Evolutionary conservation across 2,113 vertebrate species (phyloP).

Genomic region (Pseudopodoces humilis): DNA sequence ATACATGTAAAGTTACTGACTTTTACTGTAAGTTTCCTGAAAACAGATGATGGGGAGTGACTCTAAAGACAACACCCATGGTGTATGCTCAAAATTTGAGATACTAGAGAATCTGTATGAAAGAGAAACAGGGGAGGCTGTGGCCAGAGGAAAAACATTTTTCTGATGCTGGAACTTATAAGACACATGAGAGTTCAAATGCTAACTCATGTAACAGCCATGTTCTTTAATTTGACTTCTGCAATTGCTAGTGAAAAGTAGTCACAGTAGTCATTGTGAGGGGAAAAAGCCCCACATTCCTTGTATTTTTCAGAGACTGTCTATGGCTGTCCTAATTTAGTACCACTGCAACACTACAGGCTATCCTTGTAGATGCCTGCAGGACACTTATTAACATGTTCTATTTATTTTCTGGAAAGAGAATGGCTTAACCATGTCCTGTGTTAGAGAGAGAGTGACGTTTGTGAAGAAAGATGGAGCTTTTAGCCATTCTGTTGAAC

Average conservation of each 20-base stretch:
- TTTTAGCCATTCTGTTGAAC: not conserved
- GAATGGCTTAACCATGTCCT: not conserved
- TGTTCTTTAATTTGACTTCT: not conserved
- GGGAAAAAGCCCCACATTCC: accelerated
- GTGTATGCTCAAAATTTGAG: not conserved
- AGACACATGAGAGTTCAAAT: not conserved
- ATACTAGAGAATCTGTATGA: not conserved
- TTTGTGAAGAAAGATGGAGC: not conserved
- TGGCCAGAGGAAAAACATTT: not conserved
- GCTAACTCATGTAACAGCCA: not conserved
- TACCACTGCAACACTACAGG: not conserved
- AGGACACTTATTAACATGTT: not conserved
- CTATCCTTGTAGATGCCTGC: not conserved
- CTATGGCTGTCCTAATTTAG: not conserved
- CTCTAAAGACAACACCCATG: not conserved
- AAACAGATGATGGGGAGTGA: not conserved
- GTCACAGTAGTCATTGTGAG: not conserved
- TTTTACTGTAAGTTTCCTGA: not conserved
- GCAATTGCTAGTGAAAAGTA: not conserved
- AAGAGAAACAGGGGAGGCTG: not conserved
- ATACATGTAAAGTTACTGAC: not conserved
- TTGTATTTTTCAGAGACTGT: not conserved
- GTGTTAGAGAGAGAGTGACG: not conserved
- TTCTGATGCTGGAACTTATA: not conserved
- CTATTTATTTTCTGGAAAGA: not conserved